Conservation (phyloP, 2,797 vertebrate species). For the Eutrigla gurnardus region DNA sequence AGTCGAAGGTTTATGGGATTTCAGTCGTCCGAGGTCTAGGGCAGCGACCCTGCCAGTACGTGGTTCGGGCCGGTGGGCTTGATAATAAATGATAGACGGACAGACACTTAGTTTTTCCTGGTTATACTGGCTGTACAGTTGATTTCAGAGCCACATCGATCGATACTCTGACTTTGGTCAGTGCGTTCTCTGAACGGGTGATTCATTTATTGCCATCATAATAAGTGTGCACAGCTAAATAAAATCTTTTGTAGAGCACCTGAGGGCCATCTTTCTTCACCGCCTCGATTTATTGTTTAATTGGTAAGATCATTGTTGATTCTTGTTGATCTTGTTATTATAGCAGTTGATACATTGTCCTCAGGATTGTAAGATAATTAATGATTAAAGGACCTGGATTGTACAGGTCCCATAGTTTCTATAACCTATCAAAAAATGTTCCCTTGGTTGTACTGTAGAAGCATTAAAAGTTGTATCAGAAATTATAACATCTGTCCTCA, state of each 20-base stretch:
- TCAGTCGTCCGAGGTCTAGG: slow-evolving; percentile 17
- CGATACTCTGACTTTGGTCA: background rate
- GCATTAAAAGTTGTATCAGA: background rate
- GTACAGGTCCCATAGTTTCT: no score
- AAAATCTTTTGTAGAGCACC: background rate
- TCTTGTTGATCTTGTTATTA: background rate
- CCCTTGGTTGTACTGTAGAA: no score
- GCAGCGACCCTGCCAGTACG: background rate
- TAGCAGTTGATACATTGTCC: background rate
- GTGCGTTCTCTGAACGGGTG: background rate
- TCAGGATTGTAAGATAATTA: background rate
- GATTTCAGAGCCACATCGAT: slow-evolving; percentile 1
- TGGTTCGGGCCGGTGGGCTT: background rate
- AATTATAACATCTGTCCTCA: background rate
- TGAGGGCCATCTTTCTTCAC: background rate
- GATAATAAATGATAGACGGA: background rate
- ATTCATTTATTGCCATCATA: background rate
- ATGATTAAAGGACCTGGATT: background rate
- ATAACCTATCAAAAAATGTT: no score
- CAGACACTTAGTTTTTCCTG: background rate
- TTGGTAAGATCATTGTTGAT: background rate
- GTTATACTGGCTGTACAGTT: background rate
- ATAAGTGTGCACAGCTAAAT: background rate
- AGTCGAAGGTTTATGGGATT: slow-evolving; percentile 55
- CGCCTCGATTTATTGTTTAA: background rate